phyloP scores from a whole-genome alignment of 2,888 invertebrate species.

The Drosophila seclusa region DNA sequence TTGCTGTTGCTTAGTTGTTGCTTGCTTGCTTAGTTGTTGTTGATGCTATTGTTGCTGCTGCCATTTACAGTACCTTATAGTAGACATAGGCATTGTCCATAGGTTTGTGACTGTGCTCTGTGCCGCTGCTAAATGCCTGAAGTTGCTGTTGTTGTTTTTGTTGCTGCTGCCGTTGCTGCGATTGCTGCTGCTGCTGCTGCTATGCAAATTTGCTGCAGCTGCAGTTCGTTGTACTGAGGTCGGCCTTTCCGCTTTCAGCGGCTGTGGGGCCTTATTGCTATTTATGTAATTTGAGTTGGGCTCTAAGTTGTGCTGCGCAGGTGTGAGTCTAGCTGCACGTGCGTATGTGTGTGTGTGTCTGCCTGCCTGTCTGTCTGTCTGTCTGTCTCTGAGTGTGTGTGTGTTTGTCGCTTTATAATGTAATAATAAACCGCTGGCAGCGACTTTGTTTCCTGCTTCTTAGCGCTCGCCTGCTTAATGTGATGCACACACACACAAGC shows the following conservation, averaged over 20 bases:
- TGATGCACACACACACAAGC: constrained; percentile 38
- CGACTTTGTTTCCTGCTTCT: constrained; percentile 73
- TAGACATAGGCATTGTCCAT: constrained; percentile 85
- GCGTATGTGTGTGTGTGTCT: constrained; percentile 21
- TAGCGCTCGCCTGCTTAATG: constrained; percentile 67
- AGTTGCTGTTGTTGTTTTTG: constrained; percentile 46
- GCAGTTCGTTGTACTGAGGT: constrained; percentile 74
- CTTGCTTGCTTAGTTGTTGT: constrained; percentile 34
- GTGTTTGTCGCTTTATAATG: constrained; percentile 32
- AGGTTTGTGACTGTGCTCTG: constrained; percentile 77
- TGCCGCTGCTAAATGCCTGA: constrained; percentile 65
- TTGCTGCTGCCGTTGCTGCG: constrained; percentile 29
- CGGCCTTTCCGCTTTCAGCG: constrained; percentile 23
- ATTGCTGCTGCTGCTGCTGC: constrained; percentile 46
- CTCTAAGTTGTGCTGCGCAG: constrained; percentile 56
- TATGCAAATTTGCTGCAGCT: constrained; percentile 60
- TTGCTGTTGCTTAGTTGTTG: constrained; percentile 24
- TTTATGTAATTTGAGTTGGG: constrained; percentile 77
- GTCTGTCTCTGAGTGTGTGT: constrained; percentile 4
- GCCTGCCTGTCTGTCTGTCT: constrained; percentile 2
- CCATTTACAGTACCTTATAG: constrained; percentile 83
- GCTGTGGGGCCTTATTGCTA: constrained; percentile 53
- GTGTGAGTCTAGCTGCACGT: constrained; percentile 39
- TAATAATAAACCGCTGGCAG: constrained; percentile 74
- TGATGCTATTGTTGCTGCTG: constrained; percentile 24